Evolutionary conservation across 2,113 vertebrate species (phyloP).

Genomic region (Grammomys dolichurus): DNA sequence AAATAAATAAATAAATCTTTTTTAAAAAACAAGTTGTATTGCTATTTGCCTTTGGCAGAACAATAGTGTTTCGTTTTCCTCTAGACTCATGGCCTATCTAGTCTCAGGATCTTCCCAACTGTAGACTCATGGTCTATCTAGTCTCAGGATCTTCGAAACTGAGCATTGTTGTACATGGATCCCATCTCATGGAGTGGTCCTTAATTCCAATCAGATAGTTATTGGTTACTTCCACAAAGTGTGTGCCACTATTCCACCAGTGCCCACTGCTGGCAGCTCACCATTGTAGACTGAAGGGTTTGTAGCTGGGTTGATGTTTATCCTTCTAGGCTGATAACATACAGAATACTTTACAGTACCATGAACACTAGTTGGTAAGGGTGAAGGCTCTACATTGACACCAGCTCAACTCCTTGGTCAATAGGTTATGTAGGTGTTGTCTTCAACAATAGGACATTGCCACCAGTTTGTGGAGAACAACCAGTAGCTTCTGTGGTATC

Average conservation of each 20-base stretch:
- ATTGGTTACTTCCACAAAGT: neutral
- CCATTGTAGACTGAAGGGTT: neutral
- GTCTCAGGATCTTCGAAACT: neutral
- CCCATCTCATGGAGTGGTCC: neutral
- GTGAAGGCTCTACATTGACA: neutral
- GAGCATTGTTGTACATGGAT: neutral
- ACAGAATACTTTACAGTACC: neutral
- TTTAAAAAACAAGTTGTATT: too few species aligned
- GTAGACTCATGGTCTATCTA: neutral
- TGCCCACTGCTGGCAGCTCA: neutral
- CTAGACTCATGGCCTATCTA: neutral
- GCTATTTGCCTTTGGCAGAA: neutral
- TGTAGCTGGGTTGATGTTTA: neutral
- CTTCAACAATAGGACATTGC: neutral
- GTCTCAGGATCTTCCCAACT: too few species aligned
- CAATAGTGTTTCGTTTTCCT: neutral
- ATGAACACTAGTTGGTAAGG: neutral
- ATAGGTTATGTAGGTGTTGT: neutral
- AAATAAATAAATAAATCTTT: too few species aligned
- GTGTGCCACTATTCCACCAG: neutral
- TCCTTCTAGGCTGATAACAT: neutral
- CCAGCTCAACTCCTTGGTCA: neutral
- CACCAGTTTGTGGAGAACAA: neutral
- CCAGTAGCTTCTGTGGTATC: neutral
- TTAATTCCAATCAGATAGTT: neutral